A percentile compares a stretch with the other conserved stretches of the same genome.
phyloP scores from a whole-genome alignment of 2,888 invertebrate genomes.

The Caenorhabditis sulstoni region DNA sequence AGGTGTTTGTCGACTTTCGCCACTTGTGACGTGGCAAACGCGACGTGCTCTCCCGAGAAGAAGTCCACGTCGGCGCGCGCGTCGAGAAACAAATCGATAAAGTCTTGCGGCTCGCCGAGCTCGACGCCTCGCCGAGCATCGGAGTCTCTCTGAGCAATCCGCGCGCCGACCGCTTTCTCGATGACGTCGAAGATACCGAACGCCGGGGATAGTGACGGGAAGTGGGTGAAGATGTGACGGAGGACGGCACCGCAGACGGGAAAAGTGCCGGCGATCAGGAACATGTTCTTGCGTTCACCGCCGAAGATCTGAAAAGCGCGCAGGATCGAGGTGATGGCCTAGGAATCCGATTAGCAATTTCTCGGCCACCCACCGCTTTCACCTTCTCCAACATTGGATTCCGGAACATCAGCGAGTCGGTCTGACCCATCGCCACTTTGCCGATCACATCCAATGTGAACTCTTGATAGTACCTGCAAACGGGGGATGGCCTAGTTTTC shows the following conservation, averaged over 20 bases:
- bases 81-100: constrained; percentile 72
- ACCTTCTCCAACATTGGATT: constrained; percentile 17
- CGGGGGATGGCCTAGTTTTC: not conserved
- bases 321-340: no score
- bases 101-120: constrained; percentile 59
- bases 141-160: constrained; percentile 48
- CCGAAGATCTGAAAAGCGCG: no score
- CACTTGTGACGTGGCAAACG: no score
- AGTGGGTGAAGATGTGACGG: no score
- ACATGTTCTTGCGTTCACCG: constrained; percentile 2
- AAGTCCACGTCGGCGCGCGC: constrained; percentile 54
- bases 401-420: constrained; percentile 28
- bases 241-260: no score
- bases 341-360: no score
- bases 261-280: constrained; percentile 9
- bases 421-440: constrained; percentile 68
- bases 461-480: constrained; percentile 64
- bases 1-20: constrained; percentile 2
- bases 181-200: constrained; percentile 5
- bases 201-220: no score
- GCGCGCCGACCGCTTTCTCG: constrained; percentile 28
- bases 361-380: not conserved
- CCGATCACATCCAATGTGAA: constrained; percentile 69
- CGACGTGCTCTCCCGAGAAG: not conserved
- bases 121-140: constrained; percentile 48